phyloP scores from a whole-genome alignment of 2,888 invertebrate species.

The Thymelicus lineola region DNA sequence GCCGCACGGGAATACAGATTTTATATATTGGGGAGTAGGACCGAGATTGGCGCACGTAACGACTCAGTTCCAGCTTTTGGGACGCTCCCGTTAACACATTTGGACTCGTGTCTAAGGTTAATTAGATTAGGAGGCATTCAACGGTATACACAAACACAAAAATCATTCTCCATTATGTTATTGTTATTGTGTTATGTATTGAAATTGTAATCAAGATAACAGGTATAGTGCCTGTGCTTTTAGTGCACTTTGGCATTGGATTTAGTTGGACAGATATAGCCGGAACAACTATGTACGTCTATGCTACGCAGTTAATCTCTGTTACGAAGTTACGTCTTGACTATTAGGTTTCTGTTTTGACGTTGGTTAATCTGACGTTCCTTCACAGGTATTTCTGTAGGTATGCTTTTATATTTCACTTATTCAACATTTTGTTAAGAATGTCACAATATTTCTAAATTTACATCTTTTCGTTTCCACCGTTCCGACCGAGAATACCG shows the following conservation, averaged over 20 bases:
- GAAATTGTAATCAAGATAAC: conserved; percentile 7
- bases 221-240: neutral
- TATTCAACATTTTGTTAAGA: neutral
- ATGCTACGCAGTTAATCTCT: neutral
- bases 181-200: conserved; percentile 17
- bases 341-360: neutral
- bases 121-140: conserved; percentile 77
- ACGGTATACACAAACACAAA: conserved; percentile 54
- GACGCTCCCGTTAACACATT: conserved; percentile 81
- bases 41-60: conserved; percentile 53
- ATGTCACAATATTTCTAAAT: no score
- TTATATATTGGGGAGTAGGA: conserved; percentile 59
- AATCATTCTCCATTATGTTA: conserved; percentile 52
- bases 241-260: conserved; percentile 6
- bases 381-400: neutral
- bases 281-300: neutral
- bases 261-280: neutral
- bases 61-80: conserved; percentile 59
- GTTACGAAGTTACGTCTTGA: conserved; percentile 1
- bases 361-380: neutral
- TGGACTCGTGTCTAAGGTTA: conserved; percentile 82
- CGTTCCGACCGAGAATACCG: no score
- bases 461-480: no score
- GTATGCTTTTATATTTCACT: neutral
- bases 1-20: conserved; percentile 58